These are phyloP conservation scores for Mareca penelope DNA, from an alignment of 2,797 vertebrate species.

Conservation along the genomic window DNA sequence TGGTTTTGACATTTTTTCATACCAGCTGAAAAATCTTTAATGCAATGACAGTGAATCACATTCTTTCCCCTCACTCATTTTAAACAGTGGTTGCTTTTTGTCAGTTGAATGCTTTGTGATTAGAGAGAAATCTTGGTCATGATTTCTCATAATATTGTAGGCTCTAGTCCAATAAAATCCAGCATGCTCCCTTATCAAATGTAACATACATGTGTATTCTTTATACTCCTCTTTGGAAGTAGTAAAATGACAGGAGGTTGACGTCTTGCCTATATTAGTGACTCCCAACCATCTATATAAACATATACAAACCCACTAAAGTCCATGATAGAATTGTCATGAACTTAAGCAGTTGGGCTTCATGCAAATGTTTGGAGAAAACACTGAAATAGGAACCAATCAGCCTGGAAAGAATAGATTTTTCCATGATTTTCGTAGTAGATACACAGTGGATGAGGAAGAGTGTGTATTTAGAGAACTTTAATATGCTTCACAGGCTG, in stretches of 20 bases:
- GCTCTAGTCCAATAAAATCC: neutral
- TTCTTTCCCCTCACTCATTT: neutral
- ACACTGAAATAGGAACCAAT: neutral
- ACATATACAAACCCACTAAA: neutral
- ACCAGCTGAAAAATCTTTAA: neutral
- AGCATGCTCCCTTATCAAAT: neutral
- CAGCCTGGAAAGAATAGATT: neutral
- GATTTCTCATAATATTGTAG: neutral
- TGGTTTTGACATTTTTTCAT: neutral
- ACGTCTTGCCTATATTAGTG: neutral
- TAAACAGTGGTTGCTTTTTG: neutral
- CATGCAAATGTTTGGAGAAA: neutral
- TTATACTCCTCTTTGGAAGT: neutral
- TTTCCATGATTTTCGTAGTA: neutral
- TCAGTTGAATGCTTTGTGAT: neutral
- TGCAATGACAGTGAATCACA: neutral
- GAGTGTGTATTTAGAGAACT: neutral
- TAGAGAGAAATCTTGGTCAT: neutral
- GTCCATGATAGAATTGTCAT: neutral
- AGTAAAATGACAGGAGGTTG: neutral
- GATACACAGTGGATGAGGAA: neutral
- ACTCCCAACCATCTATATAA: neutral
- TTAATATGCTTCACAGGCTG: neutral
- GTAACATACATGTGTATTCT: neutral
- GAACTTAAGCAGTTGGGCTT: neutral